phyloP scores from a whole-genome alignment of 92 coral and sea anemone genomes.

The Zoanthus gigantus region DNA sequence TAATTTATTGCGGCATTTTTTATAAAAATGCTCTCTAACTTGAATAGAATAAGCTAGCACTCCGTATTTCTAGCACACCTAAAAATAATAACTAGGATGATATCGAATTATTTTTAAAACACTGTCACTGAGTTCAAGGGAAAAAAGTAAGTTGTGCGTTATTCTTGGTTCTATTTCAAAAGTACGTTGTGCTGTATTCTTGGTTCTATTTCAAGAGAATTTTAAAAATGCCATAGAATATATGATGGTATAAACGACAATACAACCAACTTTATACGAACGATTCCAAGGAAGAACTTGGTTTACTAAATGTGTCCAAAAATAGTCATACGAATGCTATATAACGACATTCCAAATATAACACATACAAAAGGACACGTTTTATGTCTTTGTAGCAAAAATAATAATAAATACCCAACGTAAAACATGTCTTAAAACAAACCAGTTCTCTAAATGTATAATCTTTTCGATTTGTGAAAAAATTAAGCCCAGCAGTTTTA shows the following conservation, averaged over 20 bases:
- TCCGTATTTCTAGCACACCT: neutral
- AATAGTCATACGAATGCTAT: no score
- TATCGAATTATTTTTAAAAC: neutral
- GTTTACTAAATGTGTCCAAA: no score
- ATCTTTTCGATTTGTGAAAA: no score
- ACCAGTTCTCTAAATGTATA: no score
- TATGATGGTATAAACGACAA: neutral
- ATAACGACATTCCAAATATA: no score
- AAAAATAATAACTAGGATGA: neutral
- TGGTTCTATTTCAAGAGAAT: neutral
- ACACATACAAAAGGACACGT: no score
- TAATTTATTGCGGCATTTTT: neutral
- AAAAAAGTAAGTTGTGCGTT: neutral
- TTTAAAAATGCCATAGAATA: neutral
- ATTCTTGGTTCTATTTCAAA: neutral
- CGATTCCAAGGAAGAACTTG: no score
- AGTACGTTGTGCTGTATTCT: neutral
- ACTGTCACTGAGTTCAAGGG: neutral
- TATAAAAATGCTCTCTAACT: neutral
- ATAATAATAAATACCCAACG: no score
- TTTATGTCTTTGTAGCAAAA: no score
- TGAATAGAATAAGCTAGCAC: neutral
- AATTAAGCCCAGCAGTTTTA: no score
- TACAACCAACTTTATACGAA: no score
- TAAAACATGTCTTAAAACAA: no score